These are phyloP conservation scores for Austrofundulus limnaeus DNA, from an alignment of 2,113 vertebrate genomes.

Conservation along the genomic window DNA sequence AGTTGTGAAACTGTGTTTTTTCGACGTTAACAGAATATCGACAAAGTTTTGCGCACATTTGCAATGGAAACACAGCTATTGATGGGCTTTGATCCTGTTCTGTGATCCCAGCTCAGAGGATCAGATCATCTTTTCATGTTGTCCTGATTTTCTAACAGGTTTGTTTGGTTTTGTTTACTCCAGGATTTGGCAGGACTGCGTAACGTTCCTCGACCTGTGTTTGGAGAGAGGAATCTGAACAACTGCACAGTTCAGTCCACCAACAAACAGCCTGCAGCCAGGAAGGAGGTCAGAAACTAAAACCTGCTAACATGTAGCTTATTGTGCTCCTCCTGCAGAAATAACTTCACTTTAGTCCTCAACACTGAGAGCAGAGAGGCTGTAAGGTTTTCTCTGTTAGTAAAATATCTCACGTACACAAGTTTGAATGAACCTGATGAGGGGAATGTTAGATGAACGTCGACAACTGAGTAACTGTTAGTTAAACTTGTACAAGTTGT, in stretches of 20 bases:
- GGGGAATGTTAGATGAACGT: too few relatives aligned
- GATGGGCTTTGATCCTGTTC: too few relatives aligned
- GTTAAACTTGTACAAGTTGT: too few relatives aligned
- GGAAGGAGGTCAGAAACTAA: conserved; percentile 81
- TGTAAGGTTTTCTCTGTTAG: too few relatives aligned
- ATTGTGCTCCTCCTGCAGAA: background rate
- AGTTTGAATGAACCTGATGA: too few relatives aligned
- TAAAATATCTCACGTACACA: too few relatives aligned
- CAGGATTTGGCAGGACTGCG: conserved; percentile 83
- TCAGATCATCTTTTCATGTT: background rate
- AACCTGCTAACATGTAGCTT: background rate
- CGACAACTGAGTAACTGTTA: too few relatives aligned
- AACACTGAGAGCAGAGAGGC: too few relatives aligned
- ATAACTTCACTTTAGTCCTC: background rate
- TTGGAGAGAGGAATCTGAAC: conserved; percentile 95
- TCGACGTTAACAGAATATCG: too few relatives aligned
- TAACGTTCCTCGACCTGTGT: conserved; percentile 87
- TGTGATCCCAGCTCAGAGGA: background rate
- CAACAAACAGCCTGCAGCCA: conserved; percentile 62
- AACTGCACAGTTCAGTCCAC: conserved; percentile 78
- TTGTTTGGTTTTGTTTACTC: conserved; percentile 64
- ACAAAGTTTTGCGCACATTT: too few relatives aligned
- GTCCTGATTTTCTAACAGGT: background rate
- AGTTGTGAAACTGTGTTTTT: too few relatives aligned
- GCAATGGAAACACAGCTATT: too few relatives aligned